phyloP scores from a whole-genome alignment of 64 coral and sea anemone species.

The Stichodactyla helianthus region DNA sequence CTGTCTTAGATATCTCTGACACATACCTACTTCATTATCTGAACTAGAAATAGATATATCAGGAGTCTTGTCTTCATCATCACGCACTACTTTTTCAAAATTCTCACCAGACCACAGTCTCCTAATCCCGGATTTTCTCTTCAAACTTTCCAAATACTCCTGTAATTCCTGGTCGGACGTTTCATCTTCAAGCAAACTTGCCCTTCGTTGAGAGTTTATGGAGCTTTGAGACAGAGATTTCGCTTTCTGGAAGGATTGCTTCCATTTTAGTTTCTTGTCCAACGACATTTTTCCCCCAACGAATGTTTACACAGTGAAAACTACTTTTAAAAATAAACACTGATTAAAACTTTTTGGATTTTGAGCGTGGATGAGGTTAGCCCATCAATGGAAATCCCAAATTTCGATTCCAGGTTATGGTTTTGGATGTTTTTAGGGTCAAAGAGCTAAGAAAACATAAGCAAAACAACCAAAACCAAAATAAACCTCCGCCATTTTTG shows the following conservation, averaged over 20 bases:
- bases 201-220: constrained; percentile 20
- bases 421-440: neutral
- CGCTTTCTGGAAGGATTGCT: constrained; percentile 64
- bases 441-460: neutral
- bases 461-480: neutral
- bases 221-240: constrained; percentile 67
- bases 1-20: neutral
- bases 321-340: neutral
- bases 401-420: neutral
- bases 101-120: constrained; percentile 57
- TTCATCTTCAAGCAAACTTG: constrained; percentile 67
- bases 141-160: constrained; percentile 64
- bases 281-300: neutral
- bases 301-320: neutral
- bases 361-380: neutral
- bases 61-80: constrained; percentile 72
- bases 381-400: neutral
- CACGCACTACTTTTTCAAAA: constrained; percentile 49
- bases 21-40: constrained; percentile 42
- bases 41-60: constrained; percentile 71
- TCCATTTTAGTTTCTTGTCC: constrained; percentile 39
- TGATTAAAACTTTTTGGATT: neutral
- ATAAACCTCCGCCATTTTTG: neutral
- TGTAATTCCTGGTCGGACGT: constrained; percentile 65
- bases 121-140: constrained; percentile 71